A percentile compares a stretch with the other conserved stretches of the same genome.
phyloP scores from a whole-genome alignment of 2,797 vertebrate genomes.

The Epinephelus malabaricus region DNA sequence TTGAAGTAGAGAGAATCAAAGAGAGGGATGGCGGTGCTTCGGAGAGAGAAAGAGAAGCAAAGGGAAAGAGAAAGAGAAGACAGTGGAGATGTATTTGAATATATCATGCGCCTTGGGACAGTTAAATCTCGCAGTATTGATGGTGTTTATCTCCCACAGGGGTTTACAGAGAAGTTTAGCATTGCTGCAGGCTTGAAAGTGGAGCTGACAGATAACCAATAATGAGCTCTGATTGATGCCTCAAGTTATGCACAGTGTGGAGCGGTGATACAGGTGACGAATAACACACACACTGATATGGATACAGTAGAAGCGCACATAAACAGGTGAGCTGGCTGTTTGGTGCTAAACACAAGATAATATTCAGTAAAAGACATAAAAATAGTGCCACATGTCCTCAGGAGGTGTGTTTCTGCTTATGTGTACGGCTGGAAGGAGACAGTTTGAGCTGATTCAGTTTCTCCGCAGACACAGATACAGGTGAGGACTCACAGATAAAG shows the following conservation, averaged over 20 bases:
- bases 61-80: slow-evolving; percentile 17
- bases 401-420: not conserved
- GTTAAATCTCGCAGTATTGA: slow-evolving; percentile 52
- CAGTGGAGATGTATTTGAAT: slow-evolving; percentile 55
- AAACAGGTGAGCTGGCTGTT: slow-evolving; percentile 16
- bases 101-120: slow-evolving; percentile 40
- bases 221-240: slow-evolving; percentile 65
- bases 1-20: slow-evolving; percentile 30
- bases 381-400: not conserved
- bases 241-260: slow-evolving; percentile 23
- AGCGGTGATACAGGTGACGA: slow-evolving; percentile 40
- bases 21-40: slow-evolving; percentile 14
- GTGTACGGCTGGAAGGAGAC: not conserved
- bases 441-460: slow-evolving; percentile 18
- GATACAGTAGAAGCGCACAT: slow-evolving; percentile 21
- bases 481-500: slow-evolving; percentile 29
- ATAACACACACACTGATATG: slow-evolving; percentile 21
- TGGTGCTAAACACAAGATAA: slow-evolving; percentile 14
- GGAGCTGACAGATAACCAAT: slow-evolving; percentile 67
- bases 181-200: slow-evolving; percentile 50
- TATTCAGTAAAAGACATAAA: slow-evolving; percentile 17
- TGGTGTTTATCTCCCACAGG: slow-evolving; percentile 63
- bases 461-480: slow-evolving; percentile 17
- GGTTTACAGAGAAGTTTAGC: slow-evolving; percentile 53
- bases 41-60: not conserved